Percentiles rank a stretch among this genome's conserved stretches.
Evolutionary conservation across 2,797 vertebrate species (phyloP).

Genomic region (Tragopan temminckii): DNA sequence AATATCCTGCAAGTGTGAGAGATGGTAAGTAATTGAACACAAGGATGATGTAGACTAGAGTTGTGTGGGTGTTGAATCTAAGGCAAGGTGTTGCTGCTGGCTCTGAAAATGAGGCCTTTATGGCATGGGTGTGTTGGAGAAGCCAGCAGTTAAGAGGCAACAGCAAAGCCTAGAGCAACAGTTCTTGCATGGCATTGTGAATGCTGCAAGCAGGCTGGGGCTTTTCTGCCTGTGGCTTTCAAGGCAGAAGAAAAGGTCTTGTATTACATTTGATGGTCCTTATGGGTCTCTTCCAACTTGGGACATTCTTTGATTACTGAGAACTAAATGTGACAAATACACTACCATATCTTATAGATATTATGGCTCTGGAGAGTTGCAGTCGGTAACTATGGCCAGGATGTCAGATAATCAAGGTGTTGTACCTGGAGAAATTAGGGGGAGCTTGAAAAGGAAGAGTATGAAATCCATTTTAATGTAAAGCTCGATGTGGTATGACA

Average conservation of each 20-base stretch:
- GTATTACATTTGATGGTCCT: not conserved
- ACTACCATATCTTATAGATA: not conserved
- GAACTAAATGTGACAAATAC: not conserved
- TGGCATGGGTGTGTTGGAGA: not conserved
- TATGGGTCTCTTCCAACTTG: too few relatives aligned
- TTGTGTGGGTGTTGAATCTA: not conserved
- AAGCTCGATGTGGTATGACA: not conserved
- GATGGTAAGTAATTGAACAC: not conserved
- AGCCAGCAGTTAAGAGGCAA: not conserved
- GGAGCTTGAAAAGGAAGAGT: not conserved
- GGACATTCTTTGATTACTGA: too few relatives aligned
- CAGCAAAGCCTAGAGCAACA: not conserved
- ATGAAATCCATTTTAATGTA: not conserved
- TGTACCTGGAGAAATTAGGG: not conserved
- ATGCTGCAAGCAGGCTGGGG: not conserved
- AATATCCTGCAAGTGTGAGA: not conserved
- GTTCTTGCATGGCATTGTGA: not conserved
- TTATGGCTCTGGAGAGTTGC: not conserved
- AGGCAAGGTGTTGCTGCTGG: not conserved
- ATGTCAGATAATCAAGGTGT: not conserved
- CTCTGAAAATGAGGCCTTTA: not conserved
- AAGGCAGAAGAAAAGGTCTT: not conserved
- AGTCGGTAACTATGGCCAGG: not conserved
- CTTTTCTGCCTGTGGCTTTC: not conserved
- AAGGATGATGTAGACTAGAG: not conserved